Percentiles rank a stretch among this genome's conserved stretches.
phyloP scores from a whole-genome alignment of 2,797 vertebrate genomes.

The Glyptemys insculpta region DNA sequence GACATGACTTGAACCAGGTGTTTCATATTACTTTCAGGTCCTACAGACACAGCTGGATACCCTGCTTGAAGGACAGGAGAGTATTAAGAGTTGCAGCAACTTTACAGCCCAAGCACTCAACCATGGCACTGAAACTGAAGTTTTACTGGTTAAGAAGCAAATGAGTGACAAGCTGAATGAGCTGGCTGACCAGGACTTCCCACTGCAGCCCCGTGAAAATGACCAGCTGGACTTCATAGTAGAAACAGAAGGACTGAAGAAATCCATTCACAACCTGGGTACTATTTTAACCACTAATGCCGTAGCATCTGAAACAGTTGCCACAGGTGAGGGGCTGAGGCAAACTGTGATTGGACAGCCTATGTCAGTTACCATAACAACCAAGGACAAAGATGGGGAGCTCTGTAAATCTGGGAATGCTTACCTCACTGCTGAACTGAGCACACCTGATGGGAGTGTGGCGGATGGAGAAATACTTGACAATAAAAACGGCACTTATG shows the following conservation, averaged over 20 bases:
- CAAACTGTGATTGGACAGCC: constrained; percentile 92
- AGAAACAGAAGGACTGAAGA: constrained; percentile 95
- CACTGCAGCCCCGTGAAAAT: constrained; percentile 93
- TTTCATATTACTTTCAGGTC: constrained; percentile 83
- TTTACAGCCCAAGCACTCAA: constrained; percentile 95
- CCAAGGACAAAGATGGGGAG: constrained; percentile 96
- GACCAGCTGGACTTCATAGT: constrained; percentile 94
- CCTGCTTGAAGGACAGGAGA: constrained; percentile 93
- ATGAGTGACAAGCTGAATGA: constrained; percentile 94
- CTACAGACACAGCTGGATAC: constrained; percentile 94
- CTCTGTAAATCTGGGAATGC: constrained; percentile 96
- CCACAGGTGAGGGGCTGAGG: constrained; percentile 92
- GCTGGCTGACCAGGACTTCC: constrained; percentile 90
- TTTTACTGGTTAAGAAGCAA: constrained; percentile 96
- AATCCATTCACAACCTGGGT: constrained; percentile 96
- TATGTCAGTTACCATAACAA: constrained; percentile 93
- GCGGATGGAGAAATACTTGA: constrained; percentile 92
- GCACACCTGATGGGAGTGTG: constrained; percentile 88
- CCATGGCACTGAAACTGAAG: constrained; percentile 94
- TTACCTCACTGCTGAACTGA: constrained; percentile 90
- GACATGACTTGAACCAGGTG: constrained; percentile 4
- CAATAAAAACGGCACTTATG: constrained; percentile 97
- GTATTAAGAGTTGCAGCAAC: constrained; percentile 94
- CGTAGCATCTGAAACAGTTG: constrained; percentile 94
- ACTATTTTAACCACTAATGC: constrained; percentile 94